phyloP scores from a whole-genome alignment of 2,888 invertebrate species.

The Schizaphis graminum region DNA sequence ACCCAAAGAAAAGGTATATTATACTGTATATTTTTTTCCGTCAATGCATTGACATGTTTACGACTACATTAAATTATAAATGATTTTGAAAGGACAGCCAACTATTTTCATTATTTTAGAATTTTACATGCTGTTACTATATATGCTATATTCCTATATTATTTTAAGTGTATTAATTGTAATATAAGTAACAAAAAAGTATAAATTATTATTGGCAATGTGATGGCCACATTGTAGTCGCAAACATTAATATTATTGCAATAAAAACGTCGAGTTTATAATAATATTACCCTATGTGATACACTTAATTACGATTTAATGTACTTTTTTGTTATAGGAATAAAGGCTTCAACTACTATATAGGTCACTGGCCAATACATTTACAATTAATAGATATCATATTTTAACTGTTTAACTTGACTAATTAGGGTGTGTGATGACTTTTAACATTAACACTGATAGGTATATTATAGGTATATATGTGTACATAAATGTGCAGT shows the following conservation, averaged over 20 bases:
- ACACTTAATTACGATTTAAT: neutral
- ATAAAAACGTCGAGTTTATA: neutral
- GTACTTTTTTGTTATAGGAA: neutral
- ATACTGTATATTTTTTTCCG: neutral
- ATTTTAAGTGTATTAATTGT: neutral
- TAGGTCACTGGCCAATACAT: neutral
- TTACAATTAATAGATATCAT: neutral
- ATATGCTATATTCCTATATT: neutral
- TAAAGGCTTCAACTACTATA: neutral
- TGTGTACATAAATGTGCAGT: no score
- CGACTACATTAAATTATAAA: neutral
- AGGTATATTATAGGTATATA: no score
- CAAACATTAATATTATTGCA: neutral
- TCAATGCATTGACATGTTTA: neutral
- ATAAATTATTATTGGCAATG: neutral
- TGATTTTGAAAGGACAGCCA: neutral
- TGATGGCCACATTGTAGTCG: neutral
- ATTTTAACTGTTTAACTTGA: neutral
- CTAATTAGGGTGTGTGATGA: neutral
- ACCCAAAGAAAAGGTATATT: neutral
- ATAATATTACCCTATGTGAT: neutral
- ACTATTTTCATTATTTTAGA: neutral
- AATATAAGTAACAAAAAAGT: neutral
- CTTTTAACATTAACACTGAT: neutral
- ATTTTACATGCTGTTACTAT: neutral